phyloP scores from a whole-genome alignment of 2,888 invertebrate genomes.

The Eretmocerus hayati region DNA sequence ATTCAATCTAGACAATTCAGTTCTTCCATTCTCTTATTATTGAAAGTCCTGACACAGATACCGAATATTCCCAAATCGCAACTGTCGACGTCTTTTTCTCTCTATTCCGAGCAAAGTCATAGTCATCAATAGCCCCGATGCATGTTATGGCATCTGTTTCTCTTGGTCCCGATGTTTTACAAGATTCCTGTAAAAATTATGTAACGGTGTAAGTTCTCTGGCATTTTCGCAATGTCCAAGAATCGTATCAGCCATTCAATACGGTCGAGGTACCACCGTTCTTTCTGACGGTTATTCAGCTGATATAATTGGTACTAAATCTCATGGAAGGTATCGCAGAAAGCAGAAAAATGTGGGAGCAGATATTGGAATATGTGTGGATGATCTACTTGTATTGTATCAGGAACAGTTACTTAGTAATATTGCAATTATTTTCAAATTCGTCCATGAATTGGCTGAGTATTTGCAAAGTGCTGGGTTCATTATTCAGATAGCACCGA shows the following conservation, averaged over 20 bases:
- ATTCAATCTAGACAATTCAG: too few relatives aligned
- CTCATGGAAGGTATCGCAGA: constrained; percentile 22
- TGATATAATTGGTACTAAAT: constrained; percentile 22
- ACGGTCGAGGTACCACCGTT: constrained; percentile 11
- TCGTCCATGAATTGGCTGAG: constrained; percentile 19
- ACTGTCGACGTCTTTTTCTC: too few relatives aligned
- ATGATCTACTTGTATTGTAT: constrained; percentile 17
- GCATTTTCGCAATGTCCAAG: constrained; percentile 11
- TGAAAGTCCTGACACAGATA: too few relatives aligned
- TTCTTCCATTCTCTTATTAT: too few relatives aligned
- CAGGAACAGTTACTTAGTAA: constrained; percentile 25
- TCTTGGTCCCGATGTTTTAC: too few relatives aligned
- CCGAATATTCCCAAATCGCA: too few relatives aligned
- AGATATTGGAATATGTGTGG: constrained; percentile 21
- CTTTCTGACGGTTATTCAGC: constrained; percentile 26
- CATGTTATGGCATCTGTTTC: too few relatives aligned
- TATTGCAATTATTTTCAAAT: constrained; percentile 19
- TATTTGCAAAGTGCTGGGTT: constrained; percentile 5
- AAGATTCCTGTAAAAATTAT: too few relatives aligned
- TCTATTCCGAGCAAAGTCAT: too few relatives aligned
- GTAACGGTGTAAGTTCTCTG: too few relatives aligned
- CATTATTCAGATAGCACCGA: constrained; percentile 9
- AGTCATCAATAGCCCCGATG: too few relatives aligned
- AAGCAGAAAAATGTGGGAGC: constrained; percentile 17
- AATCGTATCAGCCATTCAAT: constrained; percentile 6